Conservation (phyloP, 2,888 invertebrate species). For the Cheilosia urbana region DNA sequence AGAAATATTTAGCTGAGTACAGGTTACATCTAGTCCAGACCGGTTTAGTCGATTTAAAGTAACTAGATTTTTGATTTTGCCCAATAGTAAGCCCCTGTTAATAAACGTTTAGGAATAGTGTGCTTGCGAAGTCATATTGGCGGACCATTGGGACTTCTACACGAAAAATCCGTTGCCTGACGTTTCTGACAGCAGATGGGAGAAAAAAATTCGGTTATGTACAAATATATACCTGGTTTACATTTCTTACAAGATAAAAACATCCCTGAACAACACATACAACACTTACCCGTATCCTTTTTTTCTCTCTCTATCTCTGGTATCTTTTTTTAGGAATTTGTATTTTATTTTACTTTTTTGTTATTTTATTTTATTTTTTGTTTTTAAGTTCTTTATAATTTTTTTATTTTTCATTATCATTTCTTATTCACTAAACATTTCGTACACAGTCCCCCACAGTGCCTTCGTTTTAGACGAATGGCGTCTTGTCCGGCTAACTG, state of each 20-base stretch:
- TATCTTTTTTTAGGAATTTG: conserved; percentile 10
- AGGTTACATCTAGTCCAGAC: too few species aligned
- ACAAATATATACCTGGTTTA: too few species aligned
- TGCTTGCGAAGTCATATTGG: too few species aligned
- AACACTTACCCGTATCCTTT: background rate
- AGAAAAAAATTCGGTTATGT: too few species aligned
- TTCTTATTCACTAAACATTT: conserved; percentile 81
- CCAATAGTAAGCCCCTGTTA: too few species aligned
- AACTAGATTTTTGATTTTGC: too few species aligned
- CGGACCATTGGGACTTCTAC: too few species aligned
- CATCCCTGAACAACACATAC: conserved; percentile 3
- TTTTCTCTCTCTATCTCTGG: background rate
- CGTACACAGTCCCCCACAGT: conserved; percentile 78
- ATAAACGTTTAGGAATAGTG: too few species aligned
- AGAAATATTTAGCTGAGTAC: too few species aligned
- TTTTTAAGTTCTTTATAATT: conserved; percentile 76
- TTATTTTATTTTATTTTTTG: conserved; percentile 51
- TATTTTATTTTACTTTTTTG: conserved; percentile 30
- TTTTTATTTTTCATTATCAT: conserved; percentile 42
- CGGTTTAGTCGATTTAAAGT: too few species aligned
- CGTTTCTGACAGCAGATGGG: too few species aligned
- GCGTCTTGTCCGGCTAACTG: conserved; percentile 72
- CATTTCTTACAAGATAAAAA: background rate
- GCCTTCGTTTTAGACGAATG: conserved; percentile 65
- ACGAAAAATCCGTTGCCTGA: too few species aligned